Percentiles rank a stretch among this genome's conserved stretches.
phyloP scores from a whole-genome alignment of 2,113 vertebrate species.

The Machaerirhynchus nigripectus region DNA sequence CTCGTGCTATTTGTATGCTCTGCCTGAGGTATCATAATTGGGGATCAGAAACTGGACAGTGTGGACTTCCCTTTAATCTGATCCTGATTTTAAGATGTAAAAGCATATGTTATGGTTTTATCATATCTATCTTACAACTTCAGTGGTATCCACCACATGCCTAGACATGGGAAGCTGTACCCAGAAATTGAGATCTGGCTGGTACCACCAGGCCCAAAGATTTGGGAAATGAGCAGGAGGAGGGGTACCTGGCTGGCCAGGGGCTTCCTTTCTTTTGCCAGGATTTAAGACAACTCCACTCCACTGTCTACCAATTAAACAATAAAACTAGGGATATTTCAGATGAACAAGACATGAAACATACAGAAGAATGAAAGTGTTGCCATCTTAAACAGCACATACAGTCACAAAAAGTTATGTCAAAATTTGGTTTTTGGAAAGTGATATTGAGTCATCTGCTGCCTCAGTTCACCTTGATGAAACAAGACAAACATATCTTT shows the following conservation, averaged over 20 bases:
- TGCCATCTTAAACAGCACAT: background rate
- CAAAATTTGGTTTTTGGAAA: background rate
- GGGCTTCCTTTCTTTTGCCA: background rate
- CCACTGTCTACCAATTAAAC: background rate
- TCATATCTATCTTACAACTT: background rate
- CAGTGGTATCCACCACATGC: background rate
- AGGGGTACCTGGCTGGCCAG: background rate
- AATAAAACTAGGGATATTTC: background rate
- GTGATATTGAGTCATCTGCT: background rate
- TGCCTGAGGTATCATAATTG: background rate
- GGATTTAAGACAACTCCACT: background rate
- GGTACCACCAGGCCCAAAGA: background rate
- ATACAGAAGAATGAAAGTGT: background rate
- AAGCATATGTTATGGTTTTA: background rate
- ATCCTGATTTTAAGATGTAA: background rate
- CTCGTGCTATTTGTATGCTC: background rate
- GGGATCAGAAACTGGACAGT: background rate
- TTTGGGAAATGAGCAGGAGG: background rate
- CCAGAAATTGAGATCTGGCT: fast-evolving
- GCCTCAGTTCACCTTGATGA: background rate
- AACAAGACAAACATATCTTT: background rate
- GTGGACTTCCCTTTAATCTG: background rate
- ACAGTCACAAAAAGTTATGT: background rate
- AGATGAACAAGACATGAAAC: background rate
- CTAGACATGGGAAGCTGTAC: background rate